Base-by-base conservation (phyloP, 2,888 invertebrate species). In the Rosalia funebris region DNA sequence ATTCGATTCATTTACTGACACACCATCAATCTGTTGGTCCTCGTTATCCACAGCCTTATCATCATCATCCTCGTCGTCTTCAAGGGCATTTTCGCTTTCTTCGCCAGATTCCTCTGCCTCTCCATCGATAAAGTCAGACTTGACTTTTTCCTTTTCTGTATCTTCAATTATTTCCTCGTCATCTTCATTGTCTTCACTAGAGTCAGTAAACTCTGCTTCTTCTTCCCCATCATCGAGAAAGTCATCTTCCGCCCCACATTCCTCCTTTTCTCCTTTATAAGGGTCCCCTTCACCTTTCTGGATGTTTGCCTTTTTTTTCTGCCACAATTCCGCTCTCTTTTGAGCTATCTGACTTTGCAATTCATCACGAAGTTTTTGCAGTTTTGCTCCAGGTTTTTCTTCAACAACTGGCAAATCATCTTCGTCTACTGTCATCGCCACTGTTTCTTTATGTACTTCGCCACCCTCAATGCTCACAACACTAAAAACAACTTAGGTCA, bases 341-440 rank as follows among this genome's bases (percentile, higher is more conserved):
- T 86, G 84, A 1, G 87, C 87, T 74, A 95, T 94, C 79, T 90
- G 84, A 10, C 85, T 83, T 72, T 90, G 87, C 1, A 95, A 82
- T 63, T 89, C 88, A 61, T 88, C 86, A 75, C 89, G 90, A 50
- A 95, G 81, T 69, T 86, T 88, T n/a, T 85, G 78, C 65, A 91
- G 85, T 69, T 88, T 89, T 1, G 87, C 87, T 0, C 95, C 93
- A 37, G 92, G 91, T 75, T 88, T 86, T 25, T 82, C 82, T 32
- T 82, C 82, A 11, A 83, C 77, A 45, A 68, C 71, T 58, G 59
- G 73, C 54, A 73, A 65, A 12, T 79, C 78, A 70, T 53, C 81
- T 66, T 74, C 75, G 25, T 81, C 80, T 2, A 76, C 65, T 52
- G 73, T 65, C 65, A 82, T 63, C 16, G 76, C 72, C 55, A 81